phyloP scores from a whole-genome alignment of 2,888 invertebrate species.

The Zaprionus bogoriensis region DNA sequence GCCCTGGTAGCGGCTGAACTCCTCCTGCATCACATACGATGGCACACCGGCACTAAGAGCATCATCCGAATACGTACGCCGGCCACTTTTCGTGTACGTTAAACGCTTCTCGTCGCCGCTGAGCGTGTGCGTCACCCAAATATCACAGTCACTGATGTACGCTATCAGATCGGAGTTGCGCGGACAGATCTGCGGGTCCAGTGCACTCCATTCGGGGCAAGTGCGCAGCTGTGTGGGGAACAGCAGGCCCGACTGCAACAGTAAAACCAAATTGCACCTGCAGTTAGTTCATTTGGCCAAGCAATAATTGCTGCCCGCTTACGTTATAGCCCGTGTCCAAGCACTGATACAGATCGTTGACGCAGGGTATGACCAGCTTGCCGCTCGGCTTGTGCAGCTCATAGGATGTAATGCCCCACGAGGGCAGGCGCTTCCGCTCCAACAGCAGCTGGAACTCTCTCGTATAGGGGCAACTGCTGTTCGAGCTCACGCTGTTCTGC shows the following conservation, averaged over 20 bases:
- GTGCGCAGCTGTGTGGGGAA: slow-evolving; percentile 87
- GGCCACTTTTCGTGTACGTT: slow-evolving; percentile 88
- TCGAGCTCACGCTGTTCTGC: slow-evolving; percentile 85
- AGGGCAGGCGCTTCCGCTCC: slow-evolving; percentile 95
- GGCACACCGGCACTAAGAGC: slow-evolving; percentile 97
- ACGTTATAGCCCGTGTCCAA: slow-evolving; percentile 89
- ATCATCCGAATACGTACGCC: slow-evolving; percentile 89
- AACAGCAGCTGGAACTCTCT: slow-evolving; percentile 95
- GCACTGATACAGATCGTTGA: slow-evolving; percentile 94
- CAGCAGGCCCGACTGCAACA: slow-evolving; percentile 84
- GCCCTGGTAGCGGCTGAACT: slow-evolving; percentile 97
- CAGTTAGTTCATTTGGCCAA: neutral
- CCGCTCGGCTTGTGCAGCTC: slow-evolving; percentile 92
- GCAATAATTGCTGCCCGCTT: slow-evolving; percentile 61
- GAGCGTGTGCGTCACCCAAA: slow-evolving; percentile 90
- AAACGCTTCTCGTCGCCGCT: slow-evolving; percentile 88
- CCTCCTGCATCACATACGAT: slow-evolving; percentile 99
- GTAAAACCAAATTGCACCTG: neutral
- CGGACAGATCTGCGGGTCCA: slow-evolving; percentile 89
- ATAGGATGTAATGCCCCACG: slow-evolving; percentile 97
- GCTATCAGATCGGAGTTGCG: slow-evolving; percentile 89
- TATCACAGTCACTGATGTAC: slow-evolving; percentile 94
- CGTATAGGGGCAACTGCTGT: slow-evolving; percentile 85
- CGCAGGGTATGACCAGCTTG: slow-evolving; percentile 94
- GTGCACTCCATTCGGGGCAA: slow-evolving; percentile 87